A percentile compares a stretch with the other conserved stretches of the same genome.
phyloP scores from a whole-genome alignment of 2,888 invertebrate species.

The Marasmarcha lunaedactyla region DNA sequence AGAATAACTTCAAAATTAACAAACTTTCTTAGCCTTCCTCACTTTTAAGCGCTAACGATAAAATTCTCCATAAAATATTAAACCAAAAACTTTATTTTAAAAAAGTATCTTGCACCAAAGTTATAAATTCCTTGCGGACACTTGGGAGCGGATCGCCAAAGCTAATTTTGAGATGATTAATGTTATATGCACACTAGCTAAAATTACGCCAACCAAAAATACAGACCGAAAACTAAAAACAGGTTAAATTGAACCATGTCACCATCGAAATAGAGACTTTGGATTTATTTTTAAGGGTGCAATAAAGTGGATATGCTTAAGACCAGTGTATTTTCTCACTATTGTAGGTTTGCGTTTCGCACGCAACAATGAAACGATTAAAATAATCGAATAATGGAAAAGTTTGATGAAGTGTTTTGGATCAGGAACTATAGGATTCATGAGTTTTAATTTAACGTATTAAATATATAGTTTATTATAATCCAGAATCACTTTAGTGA shows the following conservation, averaged over 20 bases:
- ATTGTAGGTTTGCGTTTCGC: conserved; percentile 62
- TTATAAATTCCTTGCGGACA: conserved; percentile 60
- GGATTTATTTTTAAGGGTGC: background rate
- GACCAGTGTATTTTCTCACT: conserved; percentile 15
- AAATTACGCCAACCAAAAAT: conserved; percentile 37
- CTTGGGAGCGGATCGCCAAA: conserved; percentile 64
- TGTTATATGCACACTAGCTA: conserved; percentile 42
- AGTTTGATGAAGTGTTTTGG: conserved; percentile 17
- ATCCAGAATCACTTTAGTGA: too few species aligned
- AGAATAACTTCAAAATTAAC: too few species aligned
- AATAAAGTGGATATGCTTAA: conserved; percentile 20
- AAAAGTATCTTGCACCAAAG: conserved; percentile 10
- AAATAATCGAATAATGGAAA: conserved; percentile 33
- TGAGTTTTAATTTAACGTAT: too few species aligned
- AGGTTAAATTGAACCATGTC: conserved; percentile 15
- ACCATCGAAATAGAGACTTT: too few species aligned
- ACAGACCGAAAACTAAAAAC: conserved; percentile 14
- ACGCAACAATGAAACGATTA: conserved; percentile 55
- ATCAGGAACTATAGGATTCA: too few species aligned
- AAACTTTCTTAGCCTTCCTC: too few species aligned
- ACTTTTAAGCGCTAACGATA: too few species aligned
- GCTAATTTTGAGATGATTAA: conserved; percentile 70
- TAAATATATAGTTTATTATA: too few species aligned
- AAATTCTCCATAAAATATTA: too few species aligned
- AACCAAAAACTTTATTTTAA: too few species aligned